Conservation (phyloP, 2,113 vertebrate species). For the Urocitellus parryii region DNA sequence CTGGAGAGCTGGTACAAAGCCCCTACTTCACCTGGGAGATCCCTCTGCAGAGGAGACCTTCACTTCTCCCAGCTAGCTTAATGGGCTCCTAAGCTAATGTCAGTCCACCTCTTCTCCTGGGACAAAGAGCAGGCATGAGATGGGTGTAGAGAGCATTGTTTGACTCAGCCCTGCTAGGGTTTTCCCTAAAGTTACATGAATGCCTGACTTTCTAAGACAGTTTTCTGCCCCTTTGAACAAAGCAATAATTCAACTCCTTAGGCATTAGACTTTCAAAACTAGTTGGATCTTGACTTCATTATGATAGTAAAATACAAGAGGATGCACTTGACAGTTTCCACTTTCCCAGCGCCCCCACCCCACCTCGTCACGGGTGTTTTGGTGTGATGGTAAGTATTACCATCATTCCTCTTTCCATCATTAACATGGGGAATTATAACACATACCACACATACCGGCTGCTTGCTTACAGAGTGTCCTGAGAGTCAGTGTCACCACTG, state of each 20-base stretch:
- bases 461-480: not conserved
- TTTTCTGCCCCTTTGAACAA: conserved; percentile 59
- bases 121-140: not conserved
- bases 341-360: not conserved
- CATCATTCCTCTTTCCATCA: conserved; percentile 2
- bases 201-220: conserved; percentile 54
- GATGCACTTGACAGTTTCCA: not conserved
- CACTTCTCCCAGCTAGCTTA: not conserved
- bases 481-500: not conserved
- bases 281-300: not conserved
- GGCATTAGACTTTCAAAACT: conserved; percentile 49
- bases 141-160: conserved; percentile 11
- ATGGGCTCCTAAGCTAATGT: not conserved
- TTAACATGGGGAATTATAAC: not conserved
- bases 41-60: not conserved
- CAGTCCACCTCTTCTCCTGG: not conserved
- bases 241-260: conserved; percentile 50
- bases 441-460: not conserved
- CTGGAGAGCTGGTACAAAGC: not conserved
- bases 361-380: not conserved
- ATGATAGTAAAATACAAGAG: conserved; percentile 6
- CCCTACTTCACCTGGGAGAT: not conserved
- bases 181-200: conserved; percentile 63
- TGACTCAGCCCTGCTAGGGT: not conserved
- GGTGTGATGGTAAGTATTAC: conserved; percentile 21